These are phyloP conservation scores for Cantharis nigra DNA, from an alignment of 2,888 invertebrate genomes.

Conservation along the genomic window DNA sequence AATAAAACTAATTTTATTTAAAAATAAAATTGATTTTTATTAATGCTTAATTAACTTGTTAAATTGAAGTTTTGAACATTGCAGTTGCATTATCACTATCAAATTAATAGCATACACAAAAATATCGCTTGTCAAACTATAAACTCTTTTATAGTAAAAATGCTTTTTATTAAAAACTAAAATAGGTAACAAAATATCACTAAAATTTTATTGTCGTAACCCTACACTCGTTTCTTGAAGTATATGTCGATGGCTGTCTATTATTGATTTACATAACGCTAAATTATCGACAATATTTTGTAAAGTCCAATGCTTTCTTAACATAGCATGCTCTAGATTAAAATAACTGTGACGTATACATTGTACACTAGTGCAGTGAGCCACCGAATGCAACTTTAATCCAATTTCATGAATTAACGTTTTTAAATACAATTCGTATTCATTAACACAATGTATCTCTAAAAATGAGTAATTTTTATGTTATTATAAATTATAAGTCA, in stretches of 20 bases:
- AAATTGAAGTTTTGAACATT: too few species aligned
- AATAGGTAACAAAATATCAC: background rate
- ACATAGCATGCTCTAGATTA: slow-evolving; percentile 71
- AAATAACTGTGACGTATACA: slow-evolving; percentile 87
- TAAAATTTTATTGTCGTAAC: slow-evolving; percentile 29
- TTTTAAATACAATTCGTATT: slow-evolving; percentile 77
- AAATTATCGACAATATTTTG: slow-evolving; percentile 71
- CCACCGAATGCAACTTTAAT: slow-evolving; percentile 74
- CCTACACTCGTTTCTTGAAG: slow-evolving; percentile 50
- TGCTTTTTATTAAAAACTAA: too few species aligned
- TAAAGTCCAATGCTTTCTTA: slow-evolving; percentile 82
- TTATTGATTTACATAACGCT: slow-evolving; percentile 59
- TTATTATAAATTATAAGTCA: background rate
- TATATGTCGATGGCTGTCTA: slow-evolving; percentile 59
- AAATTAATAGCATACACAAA: too few species aligned
- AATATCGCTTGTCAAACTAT: too few species aligned
- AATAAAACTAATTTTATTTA: too few species aligned
- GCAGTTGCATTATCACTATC: too few species aligned
- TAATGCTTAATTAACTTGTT: too few species aligned
- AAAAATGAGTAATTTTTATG: slow-evolving; percentile 36
- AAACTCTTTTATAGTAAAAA: too few species aligned
- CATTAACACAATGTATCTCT: slow-evolving; percentile 90
- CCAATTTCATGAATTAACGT: slow-evolving; percentile 85
- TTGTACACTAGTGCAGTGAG: slow-evolving; percentile 78
- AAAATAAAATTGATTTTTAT: too few species aligned